These are phyloP conservation scores for Ceratina japonica DNA, from an alignment of 1,140 invertebrate species.

Conservation along the genomic window DNA sequence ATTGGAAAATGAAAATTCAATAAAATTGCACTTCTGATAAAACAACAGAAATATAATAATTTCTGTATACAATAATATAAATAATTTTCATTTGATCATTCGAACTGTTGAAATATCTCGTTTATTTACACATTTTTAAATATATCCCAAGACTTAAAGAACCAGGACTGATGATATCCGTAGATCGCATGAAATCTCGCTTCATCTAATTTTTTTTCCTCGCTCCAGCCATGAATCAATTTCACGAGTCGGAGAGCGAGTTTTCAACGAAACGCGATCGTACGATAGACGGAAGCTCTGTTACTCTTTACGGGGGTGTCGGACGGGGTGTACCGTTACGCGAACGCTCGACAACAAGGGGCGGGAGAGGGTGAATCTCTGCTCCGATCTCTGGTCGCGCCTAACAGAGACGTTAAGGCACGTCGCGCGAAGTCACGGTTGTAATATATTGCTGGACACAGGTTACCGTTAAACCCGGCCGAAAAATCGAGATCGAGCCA, in stretches of 20 bases:
- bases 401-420: constrained; percentile 47
- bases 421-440: background rate
- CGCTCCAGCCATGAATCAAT: background rate
- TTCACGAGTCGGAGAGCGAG: background rate
- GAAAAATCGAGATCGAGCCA: constrained; percentile 34
- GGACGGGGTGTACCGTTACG: constrained; percentile 47
- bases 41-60: too few species aligned
- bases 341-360: constrained; percentile 1
- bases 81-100: too few species aligned
- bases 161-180: too few species aligned
- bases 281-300: background rate
- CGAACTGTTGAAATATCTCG: too few species aligned
- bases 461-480: constrained; percentile 24
- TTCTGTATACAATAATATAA: too few species aligned
- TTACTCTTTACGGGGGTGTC: constrained; percentile 2
- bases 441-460: constrained; percentile 46
- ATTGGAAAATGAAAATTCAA: too few species aligned
- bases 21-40: too few species aligned
- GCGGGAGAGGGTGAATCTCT: constrained; percentile 24
- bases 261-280: background rate
- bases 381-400: constrained; percentile 29
- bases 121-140: too few species aligned
- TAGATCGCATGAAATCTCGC: too few species aligned
- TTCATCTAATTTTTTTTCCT: background rate
- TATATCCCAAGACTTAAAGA: too few species aligned